Evolutionary conservation across 2,113 vertebrate species (phyloP), one percentile per base, ranked within the genome.

Genomic region (Mixornis gularis): DNA sequence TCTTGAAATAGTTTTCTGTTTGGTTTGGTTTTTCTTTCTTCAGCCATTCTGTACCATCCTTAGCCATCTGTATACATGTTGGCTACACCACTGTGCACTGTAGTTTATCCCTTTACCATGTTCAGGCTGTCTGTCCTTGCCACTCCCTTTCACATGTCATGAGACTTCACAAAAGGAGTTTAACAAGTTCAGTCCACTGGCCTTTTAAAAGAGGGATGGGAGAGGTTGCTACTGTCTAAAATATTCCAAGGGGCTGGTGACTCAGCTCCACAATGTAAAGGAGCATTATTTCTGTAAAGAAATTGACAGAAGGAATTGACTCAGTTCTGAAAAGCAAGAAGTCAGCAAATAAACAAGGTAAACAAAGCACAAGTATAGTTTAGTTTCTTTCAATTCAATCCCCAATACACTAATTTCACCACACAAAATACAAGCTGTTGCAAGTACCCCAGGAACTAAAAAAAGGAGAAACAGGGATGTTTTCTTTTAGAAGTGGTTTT

Each of bases 401-500:
- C 38, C 53, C 71, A 52, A 68, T 36, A 56, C 13, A 40, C 30
- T 29, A 43, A 34, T 79, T 87, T 84, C 53, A 87, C n/a, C 62
- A 74, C 55, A 73, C 29, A 63, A 76, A 90, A 65, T 27, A 64
- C 6, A 85, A 85, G 48, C 51, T 73, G 20, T 48, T 60, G 34
- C 38, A 87, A 92, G 38, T 51, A 56, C 34, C 12, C 20, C 26
- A 30, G 46, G 34, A 83, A 77, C 20, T 38, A 43, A 80, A 22
- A 88, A 90, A 90, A 85, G 46, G 16, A 79, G 55, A 58, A 93
- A 77, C 3, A 11, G 9, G 8, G 10, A 22, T 43, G 29, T 55
- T 83, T 94, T 65, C 34, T 90, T 83, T 83, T 22, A 77, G 58
- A 91, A 82, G 65, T 82, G 62, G 41, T 85, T 91, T 85, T 85